Base-by-base conservation (phyloP, 2,797 vertebrate genomes). In the Echiichthys vipera region DNA sequence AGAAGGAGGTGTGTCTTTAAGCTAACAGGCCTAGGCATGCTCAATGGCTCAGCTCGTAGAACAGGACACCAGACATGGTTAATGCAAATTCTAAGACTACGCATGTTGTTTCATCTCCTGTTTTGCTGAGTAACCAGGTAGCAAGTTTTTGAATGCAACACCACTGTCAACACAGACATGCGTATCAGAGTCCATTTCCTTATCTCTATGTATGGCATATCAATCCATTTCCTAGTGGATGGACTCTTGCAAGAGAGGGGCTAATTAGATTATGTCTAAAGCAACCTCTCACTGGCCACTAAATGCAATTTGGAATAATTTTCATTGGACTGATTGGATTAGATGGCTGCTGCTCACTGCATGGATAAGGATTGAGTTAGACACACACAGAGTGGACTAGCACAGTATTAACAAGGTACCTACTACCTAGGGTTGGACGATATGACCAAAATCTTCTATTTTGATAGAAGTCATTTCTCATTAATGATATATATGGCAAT, bases 281-380 rank as follows among this genome's bases (percentile, higher is more conserved):
- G 90, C 87, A 92, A 90, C 85, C 89, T 88, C 85, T 90, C 91
- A 84, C 80, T 87, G 86, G 78, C 85, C 66, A 58, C 78, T 73
- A 90, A 94, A 95, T 95, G 89, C 80, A 88, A 94, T 95, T 94
- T 94, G 69, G 77, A 77, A 80, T 89, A 74, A 89, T 93, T 93
- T 89, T 90, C 79, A 88, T 91, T 88, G 85, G 64, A 51, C 53
- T 90, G 83, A 95, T 95, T 92, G 81, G 80, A 93, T 95, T 94
- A 94, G 65, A 80, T 63, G 45, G 69, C 87, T 85, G 66, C 76
- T 86, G 74, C 70, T 75, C 83, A 68, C 74, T 84, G 76, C 81
- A 82, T 74, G 70, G 78, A 80, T 65, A 64, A 61, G 70, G 80
- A 84, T 71, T 71, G 51, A 78, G 59, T 81, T 76, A 75, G 82